Conservation (phyloP, 2,888 invertebrate species). For the Emmelina monodactyla region DNA sequence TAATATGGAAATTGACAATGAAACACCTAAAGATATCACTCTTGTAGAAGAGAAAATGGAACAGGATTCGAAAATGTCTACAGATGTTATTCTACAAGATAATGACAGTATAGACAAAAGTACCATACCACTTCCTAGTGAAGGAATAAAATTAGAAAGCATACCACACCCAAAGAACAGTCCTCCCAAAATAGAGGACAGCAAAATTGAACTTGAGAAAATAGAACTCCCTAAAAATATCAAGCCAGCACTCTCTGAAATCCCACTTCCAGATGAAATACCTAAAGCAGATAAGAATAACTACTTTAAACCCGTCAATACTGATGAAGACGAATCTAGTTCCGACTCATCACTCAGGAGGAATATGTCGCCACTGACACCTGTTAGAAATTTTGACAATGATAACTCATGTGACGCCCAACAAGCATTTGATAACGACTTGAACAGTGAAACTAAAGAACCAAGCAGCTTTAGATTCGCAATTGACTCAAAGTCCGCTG, state of each 20-base stretch:
- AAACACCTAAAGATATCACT: slow-evolving; percentile 29
- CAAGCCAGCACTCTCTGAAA: slow-evolving; percentile 12
- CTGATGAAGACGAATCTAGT: slow-evolving; percentile 42
- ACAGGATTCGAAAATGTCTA: slow-evolving; percentile 56
- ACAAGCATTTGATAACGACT: slow-evolving; percentile 47
- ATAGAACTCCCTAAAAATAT: slow-evolving; percentile 38
- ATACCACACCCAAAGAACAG: slow-evolving; percentile 33
- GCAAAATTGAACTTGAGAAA: slow-evolving; percentile 34
- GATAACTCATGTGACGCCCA: slow-evolving; percentile 59
- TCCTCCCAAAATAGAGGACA: slow-evolving; percentile 48
- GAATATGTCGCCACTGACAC: slow-evolving; percentile 57
- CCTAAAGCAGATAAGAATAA: slow-evolving; percentile 27
- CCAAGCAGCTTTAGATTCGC: slow-evolving; percentile 47
- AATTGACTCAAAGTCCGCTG: slow-evolving; percentile 41
- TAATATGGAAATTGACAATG: slow-evolving; percentile 31
- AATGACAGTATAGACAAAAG: slow-evolving; percentile 29
- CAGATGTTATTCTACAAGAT: slow-evolving; percentile 17
- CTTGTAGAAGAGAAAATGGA: slow-evolving; percentile 51
- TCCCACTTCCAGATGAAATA: slow-evolving; percentile 39
- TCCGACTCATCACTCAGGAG: slow-evolving; percentile 48
- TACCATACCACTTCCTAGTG: slow-evolving; percentile 32
- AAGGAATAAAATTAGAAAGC: slow-evolving; percentile 44
- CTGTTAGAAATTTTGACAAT: slow-evolving; percentile 53
- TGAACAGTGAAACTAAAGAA: slow-evolving; percentile 33
- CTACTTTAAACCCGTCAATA: slow-evolving; percentile 37